phyloP scores from a whole-genome alignment of 2,113 vertebrate species.

The Platycercus adscitus region DNA sequence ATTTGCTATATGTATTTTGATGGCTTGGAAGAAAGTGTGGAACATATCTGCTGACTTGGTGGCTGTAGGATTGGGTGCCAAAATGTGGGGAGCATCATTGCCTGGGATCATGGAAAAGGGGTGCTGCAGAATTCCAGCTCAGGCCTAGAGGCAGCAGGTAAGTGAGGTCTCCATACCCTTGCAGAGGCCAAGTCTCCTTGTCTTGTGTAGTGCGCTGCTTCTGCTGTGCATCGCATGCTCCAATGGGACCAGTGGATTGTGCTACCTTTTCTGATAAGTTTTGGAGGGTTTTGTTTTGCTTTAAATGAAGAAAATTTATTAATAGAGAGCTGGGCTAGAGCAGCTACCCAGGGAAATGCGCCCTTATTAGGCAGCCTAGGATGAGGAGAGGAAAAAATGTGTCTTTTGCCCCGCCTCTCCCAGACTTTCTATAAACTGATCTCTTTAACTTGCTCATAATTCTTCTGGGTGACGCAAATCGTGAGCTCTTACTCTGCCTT shows the following conservation, averaged over 20 bases:
- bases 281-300: background rate
- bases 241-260: background rate
- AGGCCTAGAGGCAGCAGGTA: background rate
- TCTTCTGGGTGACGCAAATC: background rate
- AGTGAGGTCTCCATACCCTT: too few relatives aligned
- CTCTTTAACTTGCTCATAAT: background rate
- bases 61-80: too few relatives aligned
- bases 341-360: background rate
- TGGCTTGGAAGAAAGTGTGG: background rate
- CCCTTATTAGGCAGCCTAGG: background rate
- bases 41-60: background rate
- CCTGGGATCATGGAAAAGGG: background rate
- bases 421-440: background rate
- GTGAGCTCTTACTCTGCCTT: background rate
- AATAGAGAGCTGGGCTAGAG: background rate
- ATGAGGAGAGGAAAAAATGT: background rate
- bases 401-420: background rate
- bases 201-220: background rate
- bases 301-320: background rate
- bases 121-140: background rate
- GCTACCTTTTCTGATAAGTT: background rate
- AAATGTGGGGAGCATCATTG: background rate
- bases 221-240: background rate
- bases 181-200: too few relatives aligned
- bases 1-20: background rate